Conservation (phyloP, 2,797 vertebrate species). For the Cacajao melanocephalus region DNA sequence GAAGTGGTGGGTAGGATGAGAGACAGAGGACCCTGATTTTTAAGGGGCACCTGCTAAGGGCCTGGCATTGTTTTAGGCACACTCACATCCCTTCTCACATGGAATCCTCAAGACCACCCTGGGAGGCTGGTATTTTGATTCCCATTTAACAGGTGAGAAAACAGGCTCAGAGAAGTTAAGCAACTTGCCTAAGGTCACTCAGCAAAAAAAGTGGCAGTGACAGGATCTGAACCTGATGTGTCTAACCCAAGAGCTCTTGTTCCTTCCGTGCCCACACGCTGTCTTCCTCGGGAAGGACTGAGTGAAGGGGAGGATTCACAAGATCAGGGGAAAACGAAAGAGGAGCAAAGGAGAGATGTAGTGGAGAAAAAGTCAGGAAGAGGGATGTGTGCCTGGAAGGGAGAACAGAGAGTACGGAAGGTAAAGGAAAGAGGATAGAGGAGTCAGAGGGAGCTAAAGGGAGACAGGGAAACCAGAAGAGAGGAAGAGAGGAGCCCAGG, state of each 20-base stretch:
- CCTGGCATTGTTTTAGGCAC: background rate
- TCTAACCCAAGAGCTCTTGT: background rate
- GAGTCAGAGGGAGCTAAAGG: background rate
- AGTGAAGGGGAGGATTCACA: background rate
- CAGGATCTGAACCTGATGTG: background rate
- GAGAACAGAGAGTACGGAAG: background rate
- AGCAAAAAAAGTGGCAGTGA: background rate
- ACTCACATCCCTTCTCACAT: background rate
- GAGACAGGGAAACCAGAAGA: background rate
- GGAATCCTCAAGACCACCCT: constrained; percentile 55
- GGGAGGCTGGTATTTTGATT: background rate
- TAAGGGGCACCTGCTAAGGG: background rate
- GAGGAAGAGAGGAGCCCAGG: background rate
- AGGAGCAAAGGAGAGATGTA: background rate
- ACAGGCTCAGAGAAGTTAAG: constrained; percentile 69
- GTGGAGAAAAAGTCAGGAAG: background rate
- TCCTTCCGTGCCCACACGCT: background rate
- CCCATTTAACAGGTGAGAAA: constrained; percentile 46
- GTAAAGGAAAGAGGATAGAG: background rate
- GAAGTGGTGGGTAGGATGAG: background rate
- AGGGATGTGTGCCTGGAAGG: fast-evolving
- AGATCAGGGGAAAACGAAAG: background rate
- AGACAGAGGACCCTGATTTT: background rate
- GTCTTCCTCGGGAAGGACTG: background rate
- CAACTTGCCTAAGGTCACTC: constrained; percentile 46